Base-by-base conservation (phyloP, 2,797 vertebrate genomes). In the Pelochelys cantorii region DNA sequence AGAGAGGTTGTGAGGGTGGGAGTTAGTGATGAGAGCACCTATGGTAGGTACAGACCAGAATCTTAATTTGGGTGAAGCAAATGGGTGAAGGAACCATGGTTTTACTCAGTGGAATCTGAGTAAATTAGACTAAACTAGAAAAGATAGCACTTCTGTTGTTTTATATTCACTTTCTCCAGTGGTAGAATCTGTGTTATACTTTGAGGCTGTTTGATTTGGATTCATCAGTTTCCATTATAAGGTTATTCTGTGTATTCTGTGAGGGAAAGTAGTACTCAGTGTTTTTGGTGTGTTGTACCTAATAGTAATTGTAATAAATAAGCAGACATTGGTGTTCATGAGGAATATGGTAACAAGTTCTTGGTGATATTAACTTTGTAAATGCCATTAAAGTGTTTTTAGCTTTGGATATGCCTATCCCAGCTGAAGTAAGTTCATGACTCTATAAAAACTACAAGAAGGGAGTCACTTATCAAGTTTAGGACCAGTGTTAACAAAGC, bases 241-340 rank as follows among this genome's bases (percentile, higher is more conserved):
- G 84, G 20, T 8, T 23, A 0, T 80, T 74, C 22, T n/a, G n/a
- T 59, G 84, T 6, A 8, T 88, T 92, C 37, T 74, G 31, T 37
- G 85, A 60, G 4, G 10, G 4, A 34, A 82, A 82, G 17, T 18
- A 5, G 13, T 90, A 1, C 79, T 0, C n/a, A 0, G 0, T 55
- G 12, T 84, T 89, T 84, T 62, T 91, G 27, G 27, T n/a, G 4
- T 68, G 20, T 34, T 68, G 65, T 7, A 68, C 65, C n/a, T n/a
- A 68, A 68, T 9, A 68, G 4, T 68, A 34, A 68, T 68, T 68
- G n/a, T 34, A 68, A 68, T 68, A 48, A 48, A 48, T 8, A 68
- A 68, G 65, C 65, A 20, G 31, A 34, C 17, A 34, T 68, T 20
- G 65, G 65, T 42, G 5, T 83, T 59, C n/a, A 91, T 62, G 80